These are phyloP conservation scores for Pediacus dermestoides DNA, from an alignment of 2,888 invertebrate species.

Conservation along the genomic window DNA sequence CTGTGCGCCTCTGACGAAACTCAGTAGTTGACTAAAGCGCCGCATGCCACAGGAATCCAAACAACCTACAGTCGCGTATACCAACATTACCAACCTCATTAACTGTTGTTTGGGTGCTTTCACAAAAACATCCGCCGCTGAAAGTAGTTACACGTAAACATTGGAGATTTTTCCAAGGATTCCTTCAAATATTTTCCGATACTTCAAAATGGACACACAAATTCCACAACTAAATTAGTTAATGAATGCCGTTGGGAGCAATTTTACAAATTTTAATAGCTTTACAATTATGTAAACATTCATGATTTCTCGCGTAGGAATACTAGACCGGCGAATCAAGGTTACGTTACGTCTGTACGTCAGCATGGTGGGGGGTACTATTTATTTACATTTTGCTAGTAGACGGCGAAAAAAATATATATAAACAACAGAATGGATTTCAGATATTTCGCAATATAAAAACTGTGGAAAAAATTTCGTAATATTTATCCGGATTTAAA, in stretches of 20 bases:
- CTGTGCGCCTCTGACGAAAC: neutral
- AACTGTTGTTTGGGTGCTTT: constrained; percentile 47
- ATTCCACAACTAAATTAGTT: too few relatives aligned
- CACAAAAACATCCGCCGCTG: constrained; percentile 42
- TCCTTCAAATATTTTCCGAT: neutral
- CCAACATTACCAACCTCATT: constrained; percentile 37
- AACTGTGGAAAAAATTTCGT: too few relatives aligned
- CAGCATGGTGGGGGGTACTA: constrained; percentile 24
- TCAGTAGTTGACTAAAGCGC: constrained; percentile 1
- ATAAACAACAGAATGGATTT: too few relatives aligned
- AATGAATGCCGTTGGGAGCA: too few relatives aligned
- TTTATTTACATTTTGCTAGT: constrained; percentile 37
- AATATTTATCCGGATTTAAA: too few relatives aligned
- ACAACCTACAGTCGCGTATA: too few relatives aligned
- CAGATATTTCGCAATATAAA: too few relatives aligned
- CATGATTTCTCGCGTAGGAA: constrained; percentile 31
- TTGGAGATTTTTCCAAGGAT: constrained; percentile 9
- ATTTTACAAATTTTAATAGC: constrained; percentile 2
- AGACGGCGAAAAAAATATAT: too few relatives aligned
- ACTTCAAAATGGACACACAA: too few relatives aligned
- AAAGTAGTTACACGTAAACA: constrained; percentile 47
- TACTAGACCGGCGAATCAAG: constrained; percentile 31
- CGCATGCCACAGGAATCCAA: too few relatives aligned
- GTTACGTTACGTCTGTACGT: constrained; percentile 35
- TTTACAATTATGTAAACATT: constrained; percentile 15